A percentile compares a stretch with the other conserved stretches of the same genome.
phyloP scores from a whole-genome alignment of 2,113 vertebrate species.

The Epinephelus cyanopodus region DNA sequence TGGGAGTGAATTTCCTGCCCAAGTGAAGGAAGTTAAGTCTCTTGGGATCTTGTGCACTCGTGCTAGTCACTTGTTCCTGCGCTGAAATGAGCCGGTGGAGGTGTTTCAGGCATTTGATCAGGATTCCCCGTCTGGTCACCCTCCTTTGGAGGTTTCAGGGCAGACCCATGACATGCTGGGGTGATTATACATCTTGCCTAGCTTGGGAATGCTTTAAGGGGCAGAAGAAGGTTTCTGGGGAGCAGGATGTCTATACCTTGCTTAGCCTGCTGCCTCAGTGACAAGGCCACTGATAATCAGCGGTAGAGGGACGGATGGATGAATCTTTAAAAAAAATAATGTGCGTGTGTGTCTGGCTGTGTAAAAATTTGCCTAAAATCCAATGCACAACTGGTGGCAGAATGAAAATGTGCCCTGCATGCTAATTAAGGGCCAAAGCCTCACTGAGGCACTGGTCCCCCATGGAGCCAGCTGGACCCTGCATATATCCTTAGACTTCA shows the following conservation, averaged over 20 bases:
- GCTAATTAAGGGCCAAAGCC: constrained; percentile 20
- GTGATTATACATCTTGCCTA: neutral
- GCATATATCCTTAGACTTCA: constrained; percentile 33
- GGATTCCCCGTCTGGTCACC: neutral
- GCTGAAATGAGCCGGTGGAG: too few species aligned
- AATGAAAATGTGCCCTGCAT: constrained; percentile 2
- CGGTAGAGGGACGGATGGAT: neutral
- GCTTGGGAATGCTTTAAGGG: neutral
- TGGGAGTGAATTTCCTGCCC: neutral
- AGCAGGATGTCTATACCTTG: neutral
- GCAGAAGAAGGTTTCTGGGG: neutral
- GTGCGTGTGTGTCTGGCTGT: neutral
- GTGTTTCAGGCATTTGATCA: too few species aligned
- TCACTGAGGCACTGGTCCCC: constrained; percentile 12
- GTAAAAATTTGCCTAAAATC: neutral
- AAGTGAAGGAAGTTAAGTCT: neutral
- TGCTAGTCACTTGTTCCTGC: neutral
- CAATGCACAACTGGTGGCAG: neutral
- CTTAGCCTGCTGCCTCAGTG: too few species aligned
- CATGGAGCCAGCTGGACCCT: constrained; percentile 28
- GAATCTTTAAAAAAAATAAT: neutral
- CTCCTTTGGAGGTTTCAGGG: neutral
- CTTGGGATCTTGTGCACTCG: neutral
- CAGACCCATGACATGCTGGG: neutral
- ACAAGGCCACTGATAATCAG: neutral